Evolutionary conservation across 2,113 vertebrate genomes (phyloP).

Genomic region (Varanus salvator): DNA sequence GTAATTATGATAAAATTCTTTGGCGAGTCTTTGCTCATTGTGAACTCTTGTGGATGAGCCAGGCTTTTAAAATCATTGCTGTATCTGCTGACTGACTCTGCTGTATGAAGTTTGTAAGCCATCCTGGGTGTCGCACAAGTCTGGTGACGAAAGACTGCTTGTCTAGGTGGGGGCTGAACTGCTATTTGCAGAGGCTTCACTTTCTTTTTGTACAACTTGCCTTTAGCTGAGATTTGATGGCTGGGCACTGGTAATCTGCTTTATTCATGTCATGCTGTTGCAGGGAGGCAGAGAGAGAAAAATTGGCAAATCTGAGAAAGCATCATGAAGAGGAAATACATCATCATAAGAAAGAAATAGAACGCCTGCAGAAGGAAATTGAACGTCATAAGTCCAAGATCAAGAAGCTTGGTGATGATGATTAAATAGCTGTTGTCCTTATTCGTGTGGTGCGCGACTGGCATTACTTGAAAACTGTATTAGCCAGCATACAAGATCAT

Average conservation of each 20-base stretch:
- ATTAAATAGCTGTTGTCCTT: conserved; percentile 50
- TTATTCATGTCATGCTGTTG: not conserved
- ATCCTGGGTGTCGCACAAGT: not conserved
- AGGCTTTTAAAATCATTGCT: not conserved
- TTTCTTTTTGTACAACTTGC: not conserved
- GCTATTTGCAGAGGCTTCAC: not conserved
- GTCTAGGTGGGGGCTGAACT: not conserved
- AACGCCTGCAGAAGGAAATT: conserved; percentile 90
- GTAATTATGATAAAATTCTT: not conserved
- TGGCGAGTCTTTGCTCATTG: not conserved
- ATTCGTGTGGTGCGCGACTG: not conserved
- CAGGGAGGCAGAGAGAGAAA: conserved; percentile 88
- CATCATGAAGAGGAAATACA: conserved; percentile 91
- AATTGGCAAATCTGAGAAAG: conserved; percentile 81
- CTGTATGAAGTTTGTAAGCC: not conserved
- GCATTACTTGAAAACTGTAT: conserved; percentile 39
- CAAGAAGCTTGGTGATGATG: conserved; percentile 81
- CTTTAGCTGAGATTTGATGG: not conserved
- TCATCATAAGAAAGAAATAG: conserved; percentile 89
- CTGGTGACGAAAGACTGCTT: not conserved
- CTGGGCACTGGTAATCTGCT: not conserved
- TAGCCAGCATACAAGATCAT: not conserved
- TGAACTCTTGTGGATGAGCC: not conserved
- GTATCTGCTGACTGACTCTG: not conserved
- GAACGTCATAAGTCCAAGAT: conserved; percentile 90